phyloP scores from a whole-genome alignment of 2,797 vertebrate genomes.

The Spatula versicolor region DNA sequence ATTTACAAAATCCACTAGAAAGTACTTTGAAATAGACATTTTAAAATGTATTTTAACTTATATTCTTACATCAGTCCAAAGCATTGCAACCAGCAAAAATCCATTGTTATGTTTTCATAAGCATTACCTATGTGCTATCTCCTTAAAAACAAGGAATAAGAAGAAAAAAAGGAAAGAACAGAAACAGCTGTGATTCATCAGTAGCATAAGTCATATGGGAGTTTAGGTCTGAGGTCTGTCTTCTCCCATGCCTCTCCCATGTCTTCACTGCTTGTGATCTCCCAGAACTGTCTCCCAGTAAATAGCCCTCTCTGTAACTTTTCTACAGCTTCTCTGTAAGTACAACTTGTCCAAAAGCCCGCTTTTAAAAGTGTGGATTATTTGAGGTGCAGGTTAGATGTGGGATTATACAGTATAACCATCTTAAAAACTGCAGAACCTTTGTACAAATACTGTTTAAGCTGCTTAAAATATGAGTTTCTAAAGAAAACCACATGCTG shows the following conservation, averaged over 20 bases:
- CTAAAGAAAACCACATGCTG: background rate
- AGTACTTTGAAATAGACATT: background rate
- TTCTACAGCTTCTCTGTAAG: background rate
- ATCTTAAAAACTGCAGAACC: background rate
- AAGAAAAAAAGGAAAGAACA: background rate
- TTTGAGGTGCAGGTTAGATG: background rate
- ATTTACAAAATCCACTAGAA: background rate
- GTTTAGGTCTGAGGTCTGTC: background rate
- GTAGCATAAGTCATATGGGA: background rate
- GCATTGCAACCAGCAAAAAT: background rate
- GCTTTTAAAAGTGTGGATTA: background rate
- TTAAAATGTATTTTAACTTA: background rate
- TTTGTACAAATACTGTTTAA: background rate
- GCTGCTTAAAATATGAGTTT: background rate
- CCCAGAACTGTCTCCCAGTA: background rate
- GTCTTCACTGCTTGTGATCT: background rate
- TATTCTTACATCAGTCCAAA: background rate
- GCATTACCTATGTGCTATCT: background rate
- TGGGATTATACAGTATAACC: background rate
- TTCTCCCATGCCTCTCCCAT: background rate
- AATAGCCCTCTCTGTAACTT: background rate
- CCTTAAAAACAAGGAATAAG: background rate
- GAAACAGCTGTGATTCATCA: background rate
- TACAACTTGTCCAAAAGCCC: background rate
- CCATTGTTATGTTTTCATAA: background rate